Base-by-base conservation (phyloP, 2,888 invertebrate genomes). In the Caenorhabditis japonica region DNA sequence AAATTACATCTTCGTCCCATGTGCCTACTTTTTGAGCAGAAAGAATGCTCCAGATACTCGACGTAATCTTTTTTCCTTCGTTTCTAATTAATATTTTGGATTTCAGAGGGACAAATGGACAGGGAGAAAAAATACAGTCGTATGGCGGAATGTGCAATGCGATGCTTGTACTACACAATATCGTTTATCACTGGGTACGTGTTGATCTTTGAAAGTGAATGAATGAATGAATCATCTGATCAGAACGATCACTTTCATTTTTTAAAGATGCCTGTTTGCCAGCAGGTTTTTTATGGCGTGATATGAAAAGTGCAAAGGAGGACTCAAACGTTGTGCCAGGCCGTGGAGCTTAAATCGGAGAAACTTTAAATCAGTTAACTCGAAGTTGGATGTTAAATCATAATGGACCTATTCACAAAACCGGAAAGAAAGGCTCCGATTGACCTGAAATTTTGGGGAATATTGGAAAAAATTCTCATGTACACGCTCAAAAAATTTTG, bases 71-170 rank as follows among this genome's bases (percentile, higher is more conserved):
- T 39, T 39, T 27, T 13, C 4, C 13, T n/a, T n/a, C n/a, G n/a
- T 41, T 39, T 8, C 17, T 5, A 15, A 15, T 17, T 47, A 27
- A 17, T n/a, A 1, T 8, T 17, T 8, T 41, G 25, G 21, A n/a
- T 52, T 76, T 36, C 49, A 77, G 80, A 72, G 47, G 77, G 61
- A 41, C 61, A 68, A 12, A 19, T 70, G 41, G 80, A 75, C n/a
- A 53, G 79, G n/a, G 69, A 77, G 33, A 66, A 73, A 46, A 83
- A 79, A 49, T 86, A 87, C 75, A 86, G 81, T 52, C 75, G 84
- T 55, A 86, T 87, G 27, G 83, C 85, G 7, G 86, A 86, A 72
- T 84, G 83, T 41, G 83, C 80, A n/a, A 85, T 81, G 84, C 71
- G 84, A 23, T 80, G 84, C 71, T 52, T 75, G 21, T 82, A 79